phyloP scores from a whole-genome alignment of 2,113 vertebrate genomes.

The Craseonycteris thonglongyai region DNA sequence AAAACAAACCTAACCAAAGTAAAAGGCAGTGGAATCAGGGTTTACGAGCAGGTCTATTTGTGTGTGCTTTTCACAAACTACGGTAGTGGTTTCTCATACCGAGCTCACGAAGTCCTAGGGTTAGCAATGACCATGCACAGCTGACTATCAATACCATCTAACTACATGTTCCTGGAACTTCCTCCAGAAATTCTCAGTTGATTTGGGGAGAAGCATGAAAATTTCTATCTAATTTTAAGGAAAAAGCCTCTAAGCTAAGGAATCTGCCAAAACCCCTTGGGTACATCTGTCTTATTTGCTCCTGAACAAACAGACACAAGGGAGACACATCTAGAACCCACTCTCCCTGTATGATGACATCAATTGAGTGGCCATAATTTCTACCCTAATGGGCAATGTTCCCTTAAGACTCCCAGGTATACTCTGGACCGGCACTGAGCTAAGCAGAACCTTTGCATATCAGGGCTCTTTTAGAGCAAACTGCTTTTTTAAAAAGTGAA shows the following conservation, averaged over 20 bases:
- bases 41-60: background rate
- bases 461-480: slow-evolving; percentile 46
- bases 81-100: background rate
- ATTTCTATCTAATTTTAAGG: background rate
- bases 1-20: background rate
- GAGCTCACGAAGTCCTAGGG: background rate
- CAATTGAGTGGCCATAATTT: background rate
- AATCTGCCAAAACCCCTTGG: background rate
- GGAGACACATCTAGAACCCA: background rate
- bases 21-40: background rate
- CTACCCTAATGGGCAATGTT: background rate
- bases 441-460: background rate
- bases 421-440: background rate
- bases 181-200: background rate
- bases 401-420: background rate
- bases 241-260: background rate
- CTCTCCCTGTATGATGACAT: background rate
- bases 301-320: background rate
- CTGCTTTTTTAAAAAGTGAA: background rate
- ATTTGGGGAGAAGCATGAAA: background rate
- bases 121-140: background rate
- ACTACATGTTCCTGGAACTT: background rate
- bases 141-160: background rate
- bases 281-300: background rate
- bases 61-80: background rate